Percentiles rank a stretch among this genome's conserved stretches.
Evolutionary conservation across 1,140 invertebrate species (phyloP).

Genomic region (Stenopsyche tienmushanensis): DNA sequence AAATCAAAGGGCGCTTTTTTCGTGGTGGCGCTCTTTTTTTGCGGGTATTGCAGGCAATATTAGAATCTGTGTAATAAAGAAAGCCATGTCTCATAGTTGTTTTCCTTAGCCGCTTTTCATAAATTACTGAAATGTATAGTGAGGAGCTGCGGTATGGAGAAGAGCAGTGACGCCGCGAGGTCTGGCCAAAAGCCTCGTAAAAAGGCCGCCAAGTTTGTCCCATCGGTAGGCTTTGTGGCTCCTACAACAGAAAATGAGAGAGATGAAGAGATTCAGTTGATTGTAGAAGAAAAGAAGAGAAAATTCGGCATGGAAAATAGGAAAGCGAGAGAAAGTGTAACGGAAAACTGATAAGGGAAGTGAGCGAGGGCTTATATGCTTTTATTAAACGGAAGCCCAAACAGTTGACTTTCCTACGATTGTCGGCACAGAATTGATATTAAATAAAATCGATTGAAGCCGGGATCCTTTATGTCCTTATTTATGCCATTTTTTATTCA

Average conservation of each 20-base stretch:
- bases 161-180: slow-evolving; percentile 17
- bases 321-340: background rate
- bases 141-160: slow-evolving; percentile 18
- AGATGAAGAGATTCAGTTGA: background rate
- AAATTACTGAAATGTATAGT: slow-evolving; percentile 10
- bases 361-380: background rate
- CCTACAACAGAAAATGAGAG: background rate
- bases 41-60: background rate
- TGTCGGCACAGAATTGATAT: slow-evolving; percentile 3
- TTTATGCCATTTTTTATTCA: too few species aligned
- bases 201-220: slow-evolving; percentile 22
- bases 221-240: slow-evolving; percentile 8
- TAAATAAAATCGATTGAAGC: slow-evolving; percentile 10
- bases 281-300: background rate
- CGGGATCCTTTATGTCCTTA: too few species aligned
- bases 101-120: slow-evolving; percentile 27
- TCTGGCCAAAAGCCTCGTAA: slow-evolving; percentile 29
- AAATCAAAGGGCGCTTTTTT: slow-evolving; percentile 13
- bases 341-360: background rate
- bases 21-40: background rate
- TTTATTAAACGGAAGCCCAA: background rate
- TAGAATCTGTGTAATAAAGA: slow-evolving; percentile 18
- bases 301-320: too few species aligned
- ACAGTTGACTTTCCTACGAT: slow-evolving; percentile 3
- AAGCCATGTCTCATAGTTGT: slow-evolving; percentile 26